Evolutionary conservation across 2,113 vertebrate genomes (phyloP).

Genomic region (Cynoglossus semilaevis): DNA sequence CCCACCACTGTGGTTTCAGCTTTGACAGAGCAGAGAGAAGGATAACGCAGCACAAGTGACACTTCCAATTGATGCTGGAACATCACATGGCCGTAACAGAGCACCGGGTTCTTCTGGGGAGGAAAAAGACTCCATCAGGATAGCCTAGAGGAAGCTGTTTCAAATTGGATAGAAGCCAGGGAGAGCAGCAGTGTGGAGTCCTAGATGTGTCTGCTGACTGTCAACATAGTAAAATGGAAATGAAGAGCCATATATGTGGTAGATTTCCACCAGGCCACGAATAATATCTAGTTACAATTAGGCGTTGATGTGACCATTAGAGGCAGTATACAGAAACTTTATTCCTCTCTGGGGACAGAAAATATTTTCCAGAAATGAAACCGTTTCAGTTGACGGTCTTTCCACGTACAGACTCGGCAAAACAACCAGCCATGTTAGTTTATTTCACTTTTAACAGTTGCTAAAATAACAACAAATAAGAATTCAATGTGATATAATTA

Average conservation of each 20-base stretch:
- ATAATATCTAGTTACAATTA: constrained; percentile 17
- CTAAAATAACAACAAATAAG: no score
- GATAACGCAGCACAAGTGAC: constrained; percentile 59
- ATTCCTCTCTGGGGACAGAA: constrained; percentile 1
- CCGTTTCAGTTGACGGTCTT: background rate
- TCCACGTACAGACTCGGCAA: no score
- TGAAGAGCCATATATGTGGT: constrained; percentile 24
- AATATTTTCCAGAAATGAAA: constrained; percentile 6
- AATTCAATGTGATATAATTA: no score
- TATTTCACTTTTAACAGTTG: no score
- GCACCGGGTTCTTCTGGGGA: constrained; percentile 37
- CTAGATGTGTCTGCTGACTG: constrained; percentile 41
- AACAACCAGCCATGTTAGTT: no score
- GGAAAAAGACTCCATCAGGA: constrained; percentile 40
- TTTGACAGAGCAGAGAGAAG: constrained; percentile 57
- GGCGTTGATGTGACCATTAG: constrained; percentile 12
- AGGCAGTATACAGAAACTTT: constrained; percentile 14
- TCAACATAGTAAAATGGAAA: constrained; percentile 27
- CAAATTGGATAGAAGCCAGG: constrained; percentile 35
- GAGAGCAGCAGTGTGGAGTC: constrained; percentile 16
- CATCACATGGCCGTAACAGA: constrained; percentile 54
- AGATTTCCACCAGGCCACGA: constrained; percentile 19
- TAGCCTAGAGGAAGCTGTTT: constrained; percentile 47
- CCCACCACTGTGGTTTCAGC: constrained; percentile 56
- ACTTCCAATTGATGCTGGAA: constrained; percentile 63